phyloP scores from a whole-genome alignment of 2,113 vertebrate genomes.

The Lates calcarifer region DNA sequence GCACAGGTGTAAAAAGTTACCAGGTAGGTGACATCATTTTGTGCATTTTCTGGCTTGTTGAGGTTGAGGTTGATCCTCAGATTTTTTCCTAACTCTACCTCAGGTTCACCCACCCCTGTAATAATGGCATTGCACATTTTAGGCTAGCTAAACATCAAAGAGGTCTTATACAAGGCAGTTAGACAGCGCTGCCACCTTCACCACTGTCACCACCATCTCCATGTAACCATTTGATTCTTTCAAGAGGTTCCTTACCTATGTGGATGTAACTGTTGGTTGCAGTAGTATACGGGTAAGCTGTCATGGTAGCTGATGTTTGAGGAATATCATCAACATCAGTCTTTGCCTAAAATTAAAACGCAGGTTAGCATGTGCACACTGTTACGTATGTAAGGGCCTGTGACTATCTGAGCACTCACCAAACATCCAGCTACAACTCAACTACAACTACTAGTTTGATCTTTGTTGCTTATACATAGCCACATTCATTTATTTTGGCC shows the following conservation, averaged over 20 bases:
- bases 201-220: no score
- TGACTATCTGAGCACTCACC: no score
- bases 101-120: constrained; percentile 43
- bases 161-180: no score
- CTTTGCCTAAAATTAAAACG: constrained; percentile 68
- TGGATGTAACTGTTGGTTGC: constrained; percentile 78
- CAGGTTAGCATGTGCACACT: neutral
- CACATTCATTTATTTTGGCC: no score
- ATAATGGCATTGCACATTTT: neutral
- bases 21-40: constrained; percentile 80
- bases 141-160: no score
- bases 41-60: neutral
- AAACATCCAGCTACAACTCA: no score
- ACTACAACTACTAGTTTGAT: no score
- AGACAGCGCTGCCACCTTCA: no score
- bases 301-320: constrained; percentile 76
- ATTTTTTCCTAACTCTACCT: constrained; percentile 46
- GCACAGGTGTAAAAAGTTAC: constrained; percentile 54
- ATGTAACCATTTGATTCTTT: neutral
- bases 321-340: constrained; percentile 6
- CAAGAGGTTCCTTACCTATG: constrained; percentile 63
- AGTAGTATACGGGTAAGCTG: constrained; percentile 72
- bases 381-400: no score
- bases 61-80: constrained; percentile 74
- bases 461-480: no score